Base-by-base conservation (phyloP, 2,888 invertebrate species). In the Drosophila testacea region DNA sequence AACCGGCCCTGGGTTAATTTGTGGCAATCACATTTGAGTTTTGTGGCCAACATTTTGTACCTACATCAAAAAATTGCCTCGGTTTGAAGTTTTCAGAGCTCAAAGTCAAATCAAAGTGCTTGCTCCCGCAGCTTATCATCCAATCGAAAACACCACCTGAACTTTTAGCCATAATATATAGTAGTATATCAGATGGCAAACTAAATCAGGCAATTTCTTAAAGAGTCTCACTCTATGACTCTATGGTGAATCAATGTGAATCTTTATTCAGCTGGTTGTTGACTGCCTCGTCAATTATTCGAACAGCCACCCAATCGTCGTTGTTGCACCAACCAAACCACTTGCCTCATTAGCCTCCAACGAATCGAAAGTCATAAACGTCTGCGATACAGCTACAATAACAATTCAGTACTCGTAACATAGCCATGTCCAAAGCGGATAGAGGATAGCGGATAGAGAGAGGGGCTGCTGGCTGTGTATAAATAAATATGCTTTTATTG, bases 401-500 rank as follows among this genome's bases (percentile, higher is more conserved):
- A 76, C 76, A 76, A 73, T 78, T 69, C 76, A 68, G 42, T 60
- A 52, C 59, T 52, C 28, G 56, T 60, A 22, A 22, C 22, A 22
- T 22, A 60, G 57, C 56, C 62, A 39, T 50, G 62, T 65, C 59
- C 62, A 60, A 46, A 38, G 51, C 48, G 69, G 61, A 22, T 22
- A 22, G 22, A 1, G 22, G 22, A 22, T 22, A 22, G 22, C 2
- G 22, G 22, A 22, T 22, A 22, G 22, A 22, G 22, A 22, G 22
- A 22, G 22, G 22, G 22, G 22, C 16, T 22, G 22, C 22, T 22
- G 50, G 55, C 66, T 64, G 52, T 66, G 76, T 87, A 81, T 81
- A 83, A 82, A 82, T 82, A 82, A 87, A 87, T 87, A 82, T 83
- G 87, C 79, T 73, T 87, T 87, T 87, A 83, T 83, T 83, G 87